phyloP scores from a whole-genome alignment of 2,797 vertebrate species.

The Hozukius guyotensis region DNA sequence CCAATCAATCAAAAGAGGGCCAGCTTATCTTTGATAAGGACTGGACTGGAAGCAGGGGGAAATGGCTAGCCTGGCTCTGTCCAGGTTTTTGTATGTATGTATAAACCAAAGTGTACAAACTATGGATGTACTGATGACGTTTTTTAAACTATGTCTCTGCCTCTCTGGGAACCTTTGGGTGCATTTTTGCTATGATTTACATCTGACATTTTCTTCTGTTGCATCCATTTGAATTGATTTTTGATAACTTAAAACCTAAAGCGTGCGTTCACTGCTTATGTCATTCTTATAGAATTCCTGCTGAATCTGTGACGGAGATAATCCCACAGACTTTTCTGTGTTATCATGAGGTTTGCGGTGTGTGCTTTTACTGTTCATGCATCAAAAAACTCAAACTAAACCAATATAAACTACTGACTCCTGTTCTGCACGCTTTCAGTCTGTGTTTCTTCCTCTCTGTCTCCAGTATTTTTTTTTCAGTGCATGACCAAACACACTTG shows the following conservation, averaged over 20 bases:
- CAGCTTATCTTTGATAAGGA: too few relatives aligned
- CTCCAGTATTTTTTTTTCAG: neutral
- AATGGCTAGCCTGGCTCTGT: too few relatives aligned
- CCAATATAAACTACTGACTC: neutral
- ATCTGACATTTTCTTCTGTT: neutral
- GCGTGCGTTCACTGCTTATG: neutral
- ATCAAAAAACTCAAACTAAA: neutral
- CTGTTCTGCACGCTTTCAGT: neutral
- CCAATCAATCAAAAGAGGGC: too few relatives aligned
- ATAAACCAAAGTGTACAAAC: too few relatives aligned
- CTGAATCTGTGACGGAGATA: neutral
- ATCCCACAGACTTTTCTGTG: neutral
- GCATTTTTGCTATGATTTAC: neutral
- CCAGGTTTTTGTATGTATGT: too few relatives aligned
- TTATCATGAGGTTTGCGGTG: neutral
- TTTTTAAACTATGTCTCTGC: neutral
- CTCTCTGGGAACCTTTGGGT: neutral
- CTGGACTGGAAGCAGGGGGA: neutral
- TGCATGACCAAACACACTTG: conserved; percentile 27
- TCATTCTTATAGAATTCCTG: neutral
- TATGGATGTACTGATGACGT: too few relatives aligned
- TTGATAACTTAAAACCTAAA: neutral
- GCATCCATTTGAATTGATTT: neutral
- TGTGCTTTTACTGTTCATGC: neutral
- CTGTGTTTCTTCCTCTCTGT: neutral